phyloP scores from a whole-genome alignment of 2,797 vertebrate species.

The Heliangelus exortis region DNA sequence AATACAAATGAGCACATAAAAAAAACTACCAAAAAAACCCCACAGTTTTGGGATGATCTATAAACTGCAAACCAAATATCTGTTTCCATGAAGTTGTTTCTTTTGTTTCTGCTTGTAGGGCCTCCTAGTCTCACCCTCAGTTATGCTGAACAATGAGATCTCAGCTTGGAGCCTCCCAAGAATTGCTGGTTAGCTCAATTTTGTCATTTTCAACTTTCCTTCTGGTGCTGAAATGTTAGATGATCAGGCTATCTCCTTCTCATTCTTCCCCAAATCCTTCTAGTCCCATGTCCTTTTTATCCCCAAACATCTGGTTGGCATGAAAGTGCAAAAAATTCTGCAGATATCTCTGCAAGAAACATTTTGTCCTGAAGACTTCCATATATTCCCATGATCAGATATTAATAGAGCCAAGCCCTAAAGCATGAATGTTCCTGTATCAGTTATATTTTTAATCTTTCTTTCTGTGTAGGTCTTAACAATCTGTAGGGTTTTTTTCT shows the following conservation, averaged over 20 bases:
- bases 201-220: neutral
- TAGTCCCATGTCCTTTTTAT: neutral
- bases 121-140: neutral
- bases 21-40: neutral
- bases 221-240: neutral
- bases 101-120: neutral
- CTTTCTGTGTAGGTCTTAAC: neutral
- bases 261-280: neutral
- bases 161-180: neutral
- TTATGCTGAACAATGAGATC: neutral
- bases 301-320: neutral
- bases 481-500: neutral
- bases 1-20: neutral
- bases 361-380: neutral
- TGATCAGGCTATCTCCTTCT: neutral
- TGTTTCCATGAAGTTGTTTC: neutral
- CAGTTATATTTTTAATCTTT: neutral
- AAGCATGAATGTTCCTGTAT: neutral
- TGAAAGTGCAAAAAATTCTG: neutral
- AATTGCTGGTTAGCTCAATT: neutral
- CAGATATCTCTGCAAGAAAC: neutral
- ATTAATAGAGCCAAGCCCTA: neutral
- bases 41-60: neutral
- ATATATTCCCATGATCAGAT: neutral
- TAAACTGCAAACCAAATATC: neutral